Conservation (phyloP, 2,113 vertebrate species). For the Equus quagga region DNA sequence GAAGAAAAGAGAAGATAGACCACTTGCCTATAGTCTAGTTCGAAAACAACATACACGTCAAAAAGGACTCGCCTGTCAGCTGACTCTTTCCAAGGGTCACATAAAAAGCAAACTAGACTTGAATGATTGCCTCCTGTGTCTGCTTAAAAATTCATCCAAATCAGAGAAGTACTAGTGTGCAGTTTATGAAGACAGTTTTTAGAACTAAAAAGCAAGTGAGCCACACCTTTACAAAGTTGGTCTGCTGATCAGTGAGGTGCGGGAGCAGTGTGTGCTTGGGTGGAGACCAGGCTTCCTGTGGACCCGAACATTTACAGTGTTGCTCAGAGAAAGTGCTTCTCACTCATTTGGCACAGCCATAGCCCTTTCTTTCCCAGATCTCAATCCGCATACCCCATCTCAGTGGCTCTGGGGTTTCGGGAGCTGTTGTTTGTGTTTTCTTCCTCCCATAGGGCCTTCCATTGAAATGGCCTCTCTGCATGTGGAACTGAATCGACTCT, state of each 20-base stretch:
- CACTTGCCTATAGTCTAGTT: neutral
- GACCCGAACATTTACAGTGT: neutral
- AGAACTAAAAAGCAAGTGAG: neutral
- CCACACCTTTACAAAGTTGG: neutral
- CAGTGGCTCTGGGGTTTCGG: neutral
- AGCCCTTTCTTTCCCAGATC: conserved; percentile 14
- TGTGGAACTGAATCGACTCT: neutral
- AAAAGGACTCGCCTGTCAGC: neutral
- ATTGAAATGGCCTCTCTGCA: neutral
- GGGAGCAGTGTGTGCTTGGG: neutral
- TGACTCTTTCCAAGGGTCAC: neutral
- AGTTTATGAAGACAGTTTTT: conserved; percentile 28
- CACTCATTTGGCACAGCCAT: neutral
- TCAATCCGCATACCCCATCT: neutral
- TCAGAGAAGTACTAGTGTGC: neutral
- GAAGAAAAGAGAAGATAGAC: neutral
- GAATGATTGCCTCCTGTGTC: neutral
- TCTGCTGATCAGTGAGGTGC: neutral
- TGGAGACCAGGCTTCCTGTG: neutral
- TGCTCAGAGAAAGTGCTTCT: neutral
- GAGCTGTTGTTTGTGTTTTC: neutral
- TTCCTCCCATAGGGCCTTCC: neutral
- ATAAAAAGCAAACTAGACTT: neutral
- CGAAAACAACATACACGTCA: neutral
- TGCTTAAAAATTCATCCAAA: conserved; percentile 37